These are phyloP conservation scores for Petaurus breviceps DNA, from an alignment of 2,113 vertebrate genomes.

Conservation along the genomic window DNA sequence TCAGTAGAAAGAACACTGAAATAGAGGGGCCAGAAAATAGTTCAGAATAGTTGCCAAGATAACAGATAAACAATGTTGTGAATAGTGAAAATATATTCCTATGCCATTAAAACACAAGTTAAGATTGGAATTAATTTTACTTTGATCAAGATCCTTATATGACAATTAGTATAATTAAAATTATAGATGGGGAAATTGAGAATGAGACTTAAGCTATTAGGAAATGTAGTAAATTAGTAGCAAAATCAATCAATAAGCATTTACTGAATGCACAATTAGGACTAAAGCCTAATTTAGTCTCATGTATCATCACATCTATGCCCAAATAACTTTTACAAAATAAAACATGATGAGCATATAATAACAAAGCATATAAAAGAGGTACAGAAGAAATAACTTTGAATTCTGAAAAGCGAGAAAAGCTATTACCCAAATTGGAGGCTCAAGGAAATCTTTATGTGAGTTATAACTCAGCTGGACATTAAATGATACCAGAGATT, in stretches of 20 bases:
- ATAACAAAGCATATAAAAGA: background rate
- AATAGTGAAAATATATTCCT: background rate
- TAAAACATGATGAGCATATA: background rate
- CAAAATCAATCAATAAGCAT: too few relatives aligned
- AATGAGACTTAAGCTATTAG: too few relatives aligned
- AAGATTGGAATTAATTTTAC: background rate
- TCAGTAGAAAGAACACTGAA: background rate
- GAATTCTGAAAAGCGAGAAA: background rate
- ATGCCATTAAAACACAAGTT: background rate
- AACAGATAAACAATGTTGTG: background rate
- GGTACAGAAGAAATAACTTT: background rate
- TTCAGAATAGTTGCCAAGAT: background rate
- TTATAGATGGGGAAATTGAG: background rate
- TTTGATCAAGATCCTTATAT: rapidly evolving
- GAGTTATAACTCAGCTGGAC: background rate
- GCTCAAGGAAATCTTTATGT: background rate
- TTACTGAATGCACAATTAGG: too few relatives aligned
- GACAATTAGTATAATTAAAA: constrained; percentile 3
- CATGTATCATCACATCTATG: background rate
- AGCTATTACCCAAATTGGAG: background rate
- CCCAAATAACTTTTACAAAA: background rate
- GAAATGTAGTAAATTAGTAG: too few relatives aligned
- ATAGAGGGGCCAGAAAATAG: background rate
- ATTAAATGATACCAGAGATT: background rate
- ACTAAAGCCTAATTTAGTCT: background rate